A percentile compares a stretch with the other conserved stretches of the same genome.
These are phyloP conservation scores for Tursiops truncatus DNA, from an alignment of 2,113 vertebrate species.

Conservation along the genomic window DNA sequence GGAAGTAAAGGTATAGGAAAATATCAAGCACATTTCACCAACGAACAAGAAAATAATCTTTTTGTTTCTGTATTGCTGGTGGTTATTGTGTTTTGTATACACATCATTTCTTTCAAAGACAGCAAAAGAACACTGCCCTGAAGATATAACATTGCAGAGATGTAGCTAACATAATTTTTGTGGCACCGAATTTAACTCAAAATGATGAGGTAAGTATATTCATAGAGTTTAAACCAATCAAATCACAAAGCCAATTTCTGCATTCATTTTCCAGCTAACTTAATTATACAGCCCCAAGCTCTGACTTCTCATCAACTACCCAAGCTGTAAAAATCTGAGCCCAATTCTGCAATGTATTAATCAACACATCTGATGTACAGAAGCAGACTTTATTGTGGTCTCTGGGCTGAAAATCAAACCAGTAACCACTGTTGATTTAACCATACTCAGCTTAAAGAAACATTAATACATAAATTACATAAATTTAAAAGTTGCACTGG, in stretches of 20 bases:
- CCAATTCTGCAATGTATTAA: slow-evolving; percentile 74
- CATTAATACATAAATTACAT: slow-evolving; percentile 45
- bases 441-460: slow-evolving; percentile 21
- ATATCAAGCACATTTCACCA: background rate
- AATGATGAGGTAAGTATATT: slow-evolving; percentile 81
- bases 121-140: slow-evolving; percentile 56
- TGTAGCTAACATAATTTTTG: slow-evolving; percentile 67
- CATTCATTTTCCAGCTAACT: slow-evolving; percentile 81
- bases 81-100: slow-evolving; percentile 40
- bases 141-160: slow-evolving; percentile 69
- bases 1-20: background rate
- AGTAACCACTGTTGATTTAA: slow-evolving; percentile 54
- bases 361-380: slow-evolving; percentile 73
- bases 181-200: slow-evolving; percentile 79
- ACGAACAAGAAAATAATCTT: background rate
- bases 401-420: slow-evolving; percentile 71
- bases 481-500: slow-evolving; percentile 34
- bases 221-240: slow-evolving; percentile 81
- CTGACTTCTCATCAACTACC: slow-evolving; percentile 82
- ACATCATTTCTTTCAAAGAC: slow-evolving; percentile 51
- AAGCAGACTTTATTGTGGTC: slow-evolving; percentile 73
- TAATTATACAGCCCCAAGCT: slow-evolving; percentile 83
- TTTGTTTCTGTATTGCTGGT: background rate
- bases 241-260: slow-evolving; percentile 80
- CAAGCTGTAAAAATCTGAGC: slow-evolving; percentile 76